Conservation (phyloP, 2,113 vertebrate genomes). For the Candoia aspera region DNA sequence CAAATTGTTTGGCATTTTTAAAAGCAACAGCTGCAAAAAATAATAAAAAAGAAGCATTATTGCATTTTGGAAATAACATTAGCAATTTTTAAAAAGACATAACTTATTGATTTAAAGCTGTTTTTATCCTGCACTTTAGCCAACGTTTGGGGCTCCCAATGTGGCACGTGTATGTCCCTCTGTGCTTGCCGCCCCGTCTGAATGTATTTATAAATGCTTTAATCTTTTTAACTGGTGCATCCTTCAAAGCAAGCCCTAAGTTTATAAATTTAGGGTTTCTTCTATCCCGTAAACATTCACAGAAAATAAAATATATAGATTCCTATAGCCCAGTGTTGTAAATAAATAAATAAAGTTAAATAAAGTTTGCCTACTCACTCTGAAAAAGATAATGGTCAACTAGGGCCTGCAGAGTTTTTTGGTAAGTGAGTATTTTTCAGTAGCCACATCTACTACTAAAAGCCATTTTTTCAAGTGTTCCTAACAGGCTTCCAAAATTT, state of each 20-base stretch:
- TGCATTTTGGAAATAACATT: constrained; percentile 14
- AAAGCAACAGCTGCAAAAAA: constrained; percentile 91
- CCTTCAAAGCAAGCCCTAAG: not conserved
- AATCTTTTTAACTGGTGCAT: no score
- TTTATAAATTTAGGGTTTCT: not conserved
- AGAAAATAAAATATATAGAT: not conserved
- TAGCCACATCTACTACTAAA: not conserved
- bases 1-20: constrained; percentile 98
- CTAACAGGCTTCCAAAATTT: not conserved
- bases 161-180: not conserved
- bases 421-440: not conserved
- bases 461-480: not conserved
- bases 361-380: not conserved
- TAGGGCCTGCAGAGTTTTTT: not conserved
- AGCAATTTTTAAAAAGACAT: not conserved
- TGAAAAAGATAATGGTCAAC: not conserved
- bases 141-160: not conserved
- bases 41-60: constrained; percentile 33
- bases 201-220: not conserved
- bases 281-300: not conserved
- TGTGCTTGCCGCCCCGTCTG: not conserved
- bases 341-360: not conserved
- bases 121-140: not conserved
- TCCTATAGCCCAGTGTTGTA: not conserved
- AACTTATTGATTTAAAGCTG: not conserved